A percentile compares a stretch with the other conserved stretches of the same genome.
These are phyloP conservation scores for Bombycilla garrulus DNA, from an alignment of 2,113 vertebrate species.

Conservation along the genomic window DNA sequence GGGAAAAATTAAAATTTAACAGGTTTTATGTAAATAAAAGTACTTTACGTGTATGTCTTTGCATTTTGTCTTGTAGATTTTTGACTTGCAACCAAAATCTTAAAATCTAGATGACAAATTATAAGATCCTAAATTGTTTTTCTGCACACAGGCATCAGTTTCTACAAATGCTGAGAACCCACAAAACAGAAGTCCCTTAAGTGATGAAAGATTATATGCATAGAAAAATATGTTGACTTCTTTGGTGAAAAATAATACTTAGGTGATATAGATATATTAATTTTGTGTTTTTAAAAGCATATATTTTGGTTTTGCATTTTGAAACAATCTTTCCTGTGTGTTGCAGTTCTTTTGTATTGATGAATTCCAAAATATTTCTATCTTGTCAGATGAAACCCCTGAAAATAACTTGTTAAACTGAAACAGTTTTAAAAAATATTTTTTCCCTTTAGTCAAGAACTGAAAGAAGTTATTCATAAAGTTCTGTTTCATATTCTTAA, in stretches of 20 bases:
- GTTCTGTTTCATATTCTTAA: neutral
- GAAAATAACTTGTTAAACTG: neutral
- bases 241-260: neutral
- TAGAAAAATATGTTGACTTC: neutral
- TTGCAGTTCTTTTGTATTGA: neutral
- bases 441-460: neutral
- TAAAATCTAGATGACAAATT: neutral
- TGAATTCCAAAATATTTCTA: neutral
- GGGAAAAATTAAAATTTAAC: neutral
- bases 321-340: neutral
- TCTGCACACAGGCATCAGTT: neutral
- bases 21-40: neutral
- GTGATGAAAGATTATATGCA: neutral
- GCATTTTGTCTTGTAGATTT: neutral
- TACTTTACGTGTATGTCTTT: neutral
- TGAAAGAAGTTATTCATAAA: neutral
- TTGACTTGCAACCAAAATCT: neutral
- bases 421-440: neutral
- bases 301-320: neutral
- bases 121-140: neutral
- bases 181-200: neutral
- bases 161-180: neutral
- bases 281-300: neutral
- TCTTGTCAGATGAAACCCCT: neutral
- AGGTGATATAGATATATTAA: neutral